Base-by-base conservation (phyloP, 2,888 invertebrate species). In the Cataglyphis livida region DNA sequence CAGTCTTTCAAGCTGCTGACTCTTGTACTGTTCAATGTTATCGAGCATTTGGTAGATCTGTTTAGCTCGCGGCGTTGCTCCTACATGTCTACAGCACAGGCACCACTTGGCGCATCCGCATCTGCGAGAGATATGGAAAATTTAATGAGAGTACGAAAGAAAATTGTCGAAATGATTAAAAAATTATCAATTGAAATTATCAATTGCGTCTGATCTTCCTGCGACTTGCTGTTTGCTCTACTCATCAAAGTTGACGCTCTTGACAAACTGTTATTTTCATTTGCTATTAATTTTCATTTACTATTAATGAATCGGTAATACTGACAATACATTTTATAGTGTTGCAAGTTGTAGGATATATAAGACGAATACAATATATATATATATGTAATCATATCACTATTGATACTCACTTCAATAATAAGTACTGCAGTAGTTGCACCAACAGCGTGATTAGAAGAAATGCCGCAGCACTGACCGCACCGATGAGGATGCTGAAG, bases 1-100 rank as follows among this genome's bases (percentile, higher is more conserved):
- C 85, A 99, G 95, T 91, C 97, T 96, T 91, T 98, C 98, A 92
- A 99, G 95, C 93, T 98, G 98, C 93, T 97, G 98, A 85, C 97
- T 97, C 95, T 98, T 98, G 95, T 98, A 98, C 88, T 97, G 97
- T 93, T 98, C 98, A 90, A 98, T 97, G 94, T 97, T 98, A 93
- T 98, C 98, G 91, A 98, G 95, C 96, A 98, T 97, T 89, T 97
- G 97, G 93, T 97, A 97, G 87, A 98, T 97, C 94, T 98, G 98
- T 84, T 97, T 96, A 38, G 97, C 96, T 81, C 98, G 96, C 10
- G 98, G 98, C 28, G 97, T 97, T 85, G 96, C 96, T 71, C 96
- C 96, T 86, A 96, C 96, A 73, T 96, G 95, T 87, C 95, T 95
- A 92, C 98, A 98, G 94, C 98, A 98, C 91, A 96, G 96, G 87